Evolutionary conservation across 1,140 invertebrate genomes (phyloP), one percentile per base, ranked within the genome.

Genomic region (Hyposmocoma kahamanoa): DNA sequence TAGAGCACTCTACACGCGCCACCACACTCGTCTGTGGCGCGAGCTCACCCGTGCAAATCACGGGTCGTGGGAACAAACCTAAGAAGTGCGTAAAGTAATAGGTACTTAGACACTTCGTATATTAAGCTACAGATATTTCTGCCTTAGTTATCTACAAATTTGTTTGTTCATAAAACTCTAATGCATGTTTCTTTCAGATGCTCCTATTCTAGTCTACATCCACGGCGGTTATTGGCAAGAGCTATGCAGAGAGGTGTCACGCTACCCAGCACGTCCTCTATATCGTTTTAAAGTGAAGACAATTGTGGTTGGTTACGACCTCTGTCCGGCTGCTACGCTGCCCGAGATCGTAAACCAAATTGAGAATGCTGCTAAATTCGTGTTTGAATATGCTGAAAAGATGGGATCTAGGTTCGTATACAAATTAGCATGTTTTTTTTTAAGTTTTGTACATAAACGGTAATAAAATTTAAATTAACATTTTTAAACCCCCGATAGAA

Each of bases 141-240:
- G n/a, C n/a, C n/a, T n/a, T n/a, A n/a, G n/a, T n/a, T n/a, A n/a
- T n/a, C n/a, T n/a, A n/a, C n/a, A n/a, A n/a, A n/a, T n/a, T n/a
- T n/a, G n/a, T n/a, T n/a, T n/a, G n/a, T n/a, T n/a, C n/a, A n/a
- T n/a, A n/a, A n/a, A n/a, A n/a, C n/a, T n/a, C n/a, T n/a, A n/a
- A n/a, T n/a, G n/a, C n/a, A n/a, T n/a, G 26, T 15, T 38, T 22
- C 48, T 85, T 74, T 9, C 64, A 93, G 92, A 91, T 68, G 87
- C 91, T 9, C 91, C 93, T 0, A 90, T 95, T 34, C 89, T 95
- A 39, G 87, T 95, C 1, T 95, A 90, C 62, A 87, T 96, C 15
- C 94, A 96, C 71, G 95, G 95, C 2, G 95, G 95, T 15, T 95
- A 93, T 62, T 96, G 94, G 94, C 92, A 94, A 69, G 86, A 89